A percentile compares a stretch with the other conserved stretches of the same genome.
phyloP scores from a whole-genome alignment of 2,113 vertebrate species.

The Calidris pygmaea region DNA sequence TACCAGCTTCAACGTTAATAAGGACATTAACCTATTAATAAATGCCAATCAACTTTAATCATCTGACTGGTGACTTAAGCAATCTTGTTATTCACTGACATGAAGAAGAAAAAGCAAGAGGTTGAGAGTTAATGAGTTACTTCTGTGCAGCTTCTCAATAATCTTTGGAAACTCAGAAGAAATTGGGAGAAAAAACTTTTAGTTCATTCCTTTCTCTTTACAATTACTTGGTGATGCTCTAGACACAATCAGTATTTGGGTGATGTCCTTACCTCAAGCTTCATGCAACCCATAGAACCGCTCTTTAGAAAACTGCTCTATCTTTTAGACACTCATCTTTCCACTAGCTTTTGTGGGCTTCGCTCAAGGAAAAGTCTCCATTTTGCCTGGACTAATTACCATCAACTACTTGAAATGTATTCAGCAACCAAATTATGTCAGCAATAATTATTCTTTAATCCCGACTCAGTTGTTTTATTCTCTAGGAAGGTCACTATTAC shows the following conservation, averaged over 20 bases:
- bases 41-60: background rate
- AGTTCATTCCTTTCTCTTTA: background rate
- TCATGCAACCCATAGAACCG: background rate
- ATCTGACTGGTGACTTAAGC: background rate
- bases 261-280: background rate
- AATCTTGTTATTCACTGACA: background rate
- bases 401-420: background rate
- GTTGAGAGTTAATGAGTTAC: background rate
- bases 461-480: background rate
- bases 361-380: background rate
- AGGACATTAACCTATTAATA: background rate
- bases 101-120: background rate
- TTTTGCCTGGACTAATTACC: background rate
- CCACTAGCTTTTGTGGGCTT: fast-evolving
- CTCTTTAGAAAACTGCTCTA: background rate
- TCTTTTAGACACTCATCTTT: background rate
- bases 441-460: background rate
- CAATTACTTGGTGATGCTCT: background rate
- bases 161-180: background rate
- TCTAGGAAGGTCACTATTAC: background rate
- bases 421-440: background rate
- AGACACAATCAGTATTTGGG: background rate
- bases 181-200: background rate
- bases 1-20: background rate
- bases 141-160: background rate